Evolutionary conservation across 2,113 vertebrate genomes (phyloP).

Genomic region (Nothocercus nigrocapillus): DNA sequence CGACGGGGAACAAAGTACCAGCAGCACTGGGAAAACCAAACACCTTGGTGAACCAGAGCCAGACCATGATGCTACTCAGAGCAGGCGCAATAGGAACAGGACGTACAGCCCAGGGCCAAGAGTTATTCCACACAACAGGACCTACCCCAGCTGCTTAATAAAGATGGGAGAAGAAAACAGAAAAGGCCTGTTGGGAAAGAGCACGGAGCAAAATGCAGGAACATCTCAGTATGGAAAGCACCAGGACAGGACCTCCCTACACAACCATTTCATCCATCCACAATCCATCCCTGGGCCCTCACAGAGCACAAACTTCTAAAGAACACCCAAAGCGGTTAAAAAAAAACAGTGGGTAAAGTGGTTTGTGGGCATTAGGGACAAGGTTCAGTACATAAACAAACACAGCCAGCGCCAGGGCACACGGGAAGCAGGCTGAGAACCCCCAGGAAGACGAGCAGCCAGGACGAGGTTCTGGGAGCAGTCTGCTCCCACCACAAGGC

Average conservation of each 20-base stretch:
- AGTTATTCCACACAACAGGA: not conserved
- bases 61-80: not conserved
- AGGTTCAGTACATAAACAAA: not conserved
- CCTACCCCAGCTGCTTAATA: not conserved
- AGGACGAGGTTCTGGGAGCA: not conserved
- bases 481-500: not conserved
- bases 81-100: not conserved
- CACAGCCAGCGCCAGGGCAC: not conserved
- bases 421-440: not conserved
- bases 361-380: not conserved
- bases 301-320: not conserved
- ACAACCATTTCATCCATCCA: not conserved
- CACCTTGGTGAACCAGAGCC: rapidly evolving
- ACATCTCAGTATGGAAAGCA: not conserved
- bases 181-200: not conserved
- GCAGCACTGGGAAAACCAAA: not conserved
- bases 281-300: not conserved
- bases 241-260: not conserved
- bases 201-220: not conserved
- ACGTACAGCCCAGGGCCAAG: not conserved
- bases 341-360: not conserved
- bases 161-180: rapidly evolving
- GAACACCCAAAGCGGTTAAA: rapidly evolving
- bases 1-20: not conserved
- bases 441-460: not conserved